Conservation (phyloP, 1,140 invertebrate genomes). For the Anadara kagoshimensis region DNA sequence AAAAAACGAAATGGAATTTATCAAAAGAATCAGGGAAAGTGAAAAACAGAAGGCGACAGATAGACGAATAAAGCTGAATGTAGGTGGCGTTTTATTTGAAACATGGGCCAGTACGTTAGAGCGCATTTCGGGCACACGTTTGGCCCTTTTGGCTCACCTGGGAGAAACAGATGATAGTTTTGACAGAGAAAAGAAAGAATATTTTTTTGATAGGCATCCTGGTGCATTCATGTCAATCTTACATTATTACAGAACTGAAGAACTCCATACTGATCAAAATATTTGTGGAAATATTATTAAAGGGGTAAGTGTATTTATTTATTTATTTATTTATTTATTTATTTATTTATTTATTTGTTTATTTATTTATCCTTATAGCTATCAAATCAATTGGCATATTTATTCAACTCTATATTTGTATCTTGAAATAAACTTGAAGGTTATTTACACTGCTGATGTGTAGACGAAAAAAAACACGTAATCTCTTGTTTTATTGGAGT, state of each 20-base stretch:
- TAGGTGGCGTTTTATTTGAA: conserved; percentile 57
- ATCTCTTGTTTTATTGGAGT: too few species aligned
- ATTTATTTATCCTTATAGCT: too few species aligned
- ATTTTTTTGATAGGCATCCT: conserved; percentile 69
- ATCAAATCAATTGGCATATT: too few species aligned
- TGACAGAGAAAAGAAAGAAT: conserved; percentile 59
- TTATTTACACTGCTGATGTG: too few species aligned
- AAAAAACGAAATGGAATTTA: conserved; percentile 34
- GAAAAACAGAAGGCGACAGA: conserved; percentile 27
- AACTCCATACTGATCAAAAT: conserved; percentile 94
- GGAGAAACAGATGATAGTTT: conserved; percentile 60
- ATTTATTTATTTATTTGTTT: too few species aligned
- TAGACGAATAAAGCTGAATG: conserved; percentile 53
- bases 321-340: neutral
- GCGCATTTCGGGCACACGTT: conserved; percentile 50
- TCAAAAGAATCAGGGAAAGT: conserved; percentile 31
- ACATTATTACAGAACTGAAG: conserved; percentile 68
- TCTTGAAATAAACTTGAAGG: too few species aligned
- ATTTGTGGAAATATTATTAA: conserved; percentile 99
- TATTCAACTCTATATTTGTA: too few species aligned
- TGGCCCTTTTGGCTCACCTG: conserved; percentile 55
- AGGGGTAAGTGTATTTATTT: conserved; percentile 71
- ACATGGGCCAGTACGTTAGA: conserved; percentile 56
- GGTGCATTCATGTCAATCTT: conserved; percentile 66
- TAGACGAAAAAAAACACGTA: too few species aligned